Evolutionary conservation across 1,140 invertebrate genomes (phyloP).

Genomic region (Cataglyphis hispanica): DNA sequence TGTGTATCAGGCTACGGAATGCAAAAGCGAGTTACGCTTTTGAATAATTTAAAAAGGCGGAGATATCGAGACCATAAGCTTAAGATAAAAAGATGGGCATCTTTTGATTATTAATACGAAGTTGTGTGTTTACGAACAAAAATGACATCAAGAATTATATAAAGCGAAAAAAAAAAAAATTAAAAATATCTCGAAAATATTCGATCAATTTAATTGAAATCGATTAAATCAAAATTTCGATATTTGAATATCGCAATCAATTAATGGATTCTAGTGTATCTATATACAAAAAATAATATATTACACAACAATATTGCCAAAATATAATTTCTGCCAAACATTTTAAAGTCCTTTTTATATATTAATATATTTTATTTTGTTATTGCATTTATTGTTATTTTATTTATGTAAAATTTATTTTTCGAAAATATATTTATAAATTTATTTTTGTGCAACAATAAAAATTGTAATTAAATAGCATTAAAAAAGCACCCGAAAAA

Average conservation of each 20-base stretch:
- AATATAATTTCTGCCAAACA: too few relatives aligned
- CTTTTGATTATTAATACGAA: conserved; percentile 2
- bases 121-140: neutral
- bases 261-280: neutral
- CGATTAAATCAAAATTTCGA: neutral
- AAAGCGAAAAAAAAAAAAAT: neutral
- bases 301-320: too few relatives aligned
- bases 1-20: neutral
- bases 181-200: neutral
- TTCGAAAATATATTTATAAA: neutral
- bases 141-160: neutral
- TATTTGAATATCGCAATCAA: neutral
- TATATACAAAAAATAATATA: neutral
- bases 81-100: neutral
- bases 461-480: neutral
- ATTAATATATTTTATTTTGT: neutral
- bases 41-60: conserved; percentile 9
- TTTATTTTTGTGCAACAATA: neutral
- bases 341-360: neutral
- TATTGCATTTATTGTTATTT: neutral
- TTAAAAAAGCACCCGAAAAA: neutral
- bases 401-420: neutral
- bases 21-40: neutral
- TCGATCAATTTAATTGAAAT: conserved; percentile 3
- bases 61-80: neutral